These are phyloP conservation scores for Cyprinodon diabolis DNA, from an alignment of 2,797 vertebrate genomes.

Conservation along the genomic window DNA sequence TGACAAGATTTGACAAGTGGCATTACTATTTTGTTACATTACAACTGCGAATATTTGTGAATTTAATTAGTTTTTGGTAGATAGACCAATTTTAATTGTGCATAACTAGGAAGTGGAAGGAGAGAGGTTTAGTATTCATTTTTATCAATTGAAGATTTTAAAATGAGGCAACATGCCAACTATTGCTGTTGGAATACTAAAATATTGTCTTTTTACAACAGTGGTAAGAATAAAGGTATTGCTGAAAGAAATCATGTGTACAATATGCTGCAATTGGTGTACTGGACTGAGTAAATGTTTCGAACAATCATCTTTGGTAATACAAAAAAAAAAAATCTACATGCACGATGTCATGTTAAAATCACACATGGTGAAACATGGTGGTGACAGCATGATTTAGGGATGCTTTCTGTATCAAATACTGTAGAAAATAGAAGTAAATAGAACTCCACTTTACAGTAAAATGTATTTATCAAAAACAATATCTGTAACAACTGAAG, in stretches of 20 bases:
- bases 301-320: not conserved
- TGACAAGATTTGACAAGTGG: not conserved
- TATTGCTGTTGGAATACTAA: too few relatives aligned
- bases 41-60: not conserved
- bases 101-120: not conserved
- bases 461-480: not conserved
- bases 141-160: not conserved
- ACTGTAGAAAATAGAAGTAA: not conserved
- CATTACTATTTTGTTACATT: not conserved
- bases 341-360: not conserved
- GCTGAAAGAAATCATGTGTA: not conserved
- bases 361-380: not conserved
- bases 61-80: not conserved
- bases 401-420: not conserved
- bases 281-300: not conserved
- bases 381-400: not conserved
- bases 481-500: not conserved
- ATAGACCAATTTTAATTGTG: not conserved
- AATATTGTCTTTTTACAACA: not conserved
- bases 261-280: not conserved
- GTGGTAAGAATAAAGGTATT: not conserved
- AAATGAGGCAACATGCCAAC: not conserved
- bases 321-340: not conserved
- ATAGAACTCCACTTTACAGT: not conserved
- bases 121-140: not conserved